These are phyloP conservation scores for Dromiciops gliroides DNA, from an alignment of 2,113 vertebrate species.

Conservation along the genomic window DNA sequence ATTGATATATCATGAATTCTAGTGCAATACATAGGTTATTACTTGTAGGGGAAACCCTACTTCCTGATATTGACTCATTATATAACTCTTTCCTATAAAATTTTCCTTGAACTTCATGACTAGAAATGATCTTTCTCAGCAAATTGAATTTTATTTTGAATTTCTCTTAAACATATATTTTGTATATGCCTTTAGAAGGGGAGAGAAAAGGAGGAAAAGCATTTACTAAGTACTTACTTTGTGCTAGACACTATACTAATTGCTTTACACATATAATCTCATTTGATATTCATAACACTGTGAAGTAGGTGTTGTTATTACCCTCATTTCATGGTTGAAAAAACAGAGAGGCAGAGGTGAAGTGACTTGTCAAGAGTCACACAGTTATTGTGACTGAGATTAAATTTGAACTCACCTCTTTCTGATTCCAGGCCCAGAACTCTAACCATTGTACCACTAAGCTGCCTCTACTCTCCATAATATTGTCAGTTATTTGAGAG, in stretches of 20 bases:
- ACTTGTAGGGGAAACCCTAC: not conserved
- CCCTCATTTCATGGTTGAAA: not conserved
- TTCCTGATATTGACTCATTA: not conserved
- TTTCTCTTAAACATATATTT: not conserved
- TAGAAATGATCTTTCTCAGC: not conserved
- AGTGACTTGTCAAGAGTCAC: not conserved
- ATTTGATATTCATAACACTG: not conserved
- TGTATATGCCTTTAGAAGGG: not conserved
- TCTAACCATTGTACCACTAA: not conserved
- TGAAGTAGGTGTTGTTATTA: not conserved
- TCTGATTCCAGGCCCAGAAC: not conserved
- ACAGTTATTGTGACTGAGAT: not conserved
- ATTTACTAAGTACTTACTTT: not conserved
- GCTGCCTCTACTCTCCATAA: constrained; percentile 22
- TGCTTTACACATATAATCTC: not conserved
- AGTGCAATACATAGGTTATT: not conserved
- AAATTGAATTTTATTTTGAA: not conserved
- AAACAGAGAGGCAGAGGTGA: not conserved
- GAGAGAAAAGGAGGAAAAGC: not conserved
- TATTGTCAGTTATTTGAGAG: not conserved
- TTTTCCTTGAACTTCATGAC: not conserved
- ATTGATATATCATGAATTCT: not conserved
- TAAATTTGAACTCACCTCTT: not conserved
- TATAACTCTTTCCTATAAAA: not conserved
- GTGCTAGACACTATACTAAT: not conserved